A percentile compares a stretch with the other conserved stretches of the same genome.
Evolutionary conservation across 2,888 invertebrate genomes (phyloP).

Genomic region (Drosophila peninsularis): DNA sequence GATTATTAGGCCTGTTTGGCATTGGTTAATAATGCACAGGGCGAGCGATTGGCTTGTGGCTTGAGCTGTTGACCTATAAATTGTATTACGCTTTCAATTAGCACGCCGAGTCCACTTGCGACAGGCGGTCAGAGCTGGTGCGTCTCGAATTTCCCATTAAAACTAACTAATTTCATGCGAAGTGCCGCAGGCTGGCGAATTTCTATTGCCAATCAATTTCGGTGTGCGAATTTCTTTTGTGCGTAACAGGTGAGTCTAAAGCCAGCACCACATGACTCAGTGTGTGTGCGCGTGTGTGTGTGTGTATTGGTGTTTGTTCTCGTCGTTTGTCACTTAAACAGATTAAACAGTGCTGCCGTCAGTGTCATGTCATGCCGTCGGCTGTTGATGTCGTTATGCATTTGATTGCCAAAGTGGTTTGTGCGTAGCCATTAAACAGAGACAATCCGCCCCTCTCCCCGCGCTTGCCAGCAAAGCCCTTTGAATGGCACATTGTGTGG

Average conservation of each 20-base stretch:
- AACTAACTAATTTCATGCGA: slow-evolving; percentile 68
- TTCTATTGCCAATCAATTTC: slow-evolving; percentile 44
- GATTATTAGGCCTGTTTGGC: slow-evolving; percentile 46
- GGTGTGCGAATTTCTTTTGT: slow-evolving; percentile 45
- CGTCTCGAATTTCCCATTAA: slow-evolving; percentile 71
- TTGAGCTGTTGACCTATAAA: slow-evolving; percentile 7
- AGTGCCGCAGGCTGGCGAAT: slow-evolving; percentile 47
- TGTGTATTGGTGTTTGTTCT: slow-evolving; percentile 6
- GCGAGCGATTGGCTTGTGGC: slow-evolving; percentile 24
- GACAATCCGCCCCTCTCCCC: neutral
- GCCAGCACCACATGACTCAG: slow-evolving; percentile 29
- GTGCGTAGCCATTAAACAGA: slow-evolving; percentile 47
- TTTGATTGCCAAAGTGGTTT: slow-evolving; percentile 70
- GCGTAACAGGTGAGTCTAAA: slow-evolving; percentile 44
- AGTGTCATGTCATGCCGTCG: slow-evolving; percentile 56
- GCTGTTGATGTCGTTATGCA: slow-evolving; percentile 47
- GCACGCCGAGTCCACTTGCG: slow-evolving; percentile 30
- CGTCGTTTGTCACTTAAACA: slow-evolving; percentile 62
- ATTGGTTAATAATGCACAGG: slow-evolving; percentile 31
- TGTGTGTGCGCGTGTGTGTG: neutral
- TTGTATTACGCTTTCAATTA: slow-evolving; percentile 44
- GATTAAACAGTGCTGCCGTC: slow-evolving; percentile 67
- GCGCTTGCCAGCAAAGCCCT: neutral
- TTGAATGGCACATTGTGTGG: slow-evolving; percentile 4
- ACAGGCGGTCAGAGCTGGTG: slow-evolving; percentile 4